A percentile compares a stretch with the other conserved stretches of the same genome.
Conservation (phyloP, 92 coral and sea anemone genomes). For the Palythoa caribaeorum region DNA sequence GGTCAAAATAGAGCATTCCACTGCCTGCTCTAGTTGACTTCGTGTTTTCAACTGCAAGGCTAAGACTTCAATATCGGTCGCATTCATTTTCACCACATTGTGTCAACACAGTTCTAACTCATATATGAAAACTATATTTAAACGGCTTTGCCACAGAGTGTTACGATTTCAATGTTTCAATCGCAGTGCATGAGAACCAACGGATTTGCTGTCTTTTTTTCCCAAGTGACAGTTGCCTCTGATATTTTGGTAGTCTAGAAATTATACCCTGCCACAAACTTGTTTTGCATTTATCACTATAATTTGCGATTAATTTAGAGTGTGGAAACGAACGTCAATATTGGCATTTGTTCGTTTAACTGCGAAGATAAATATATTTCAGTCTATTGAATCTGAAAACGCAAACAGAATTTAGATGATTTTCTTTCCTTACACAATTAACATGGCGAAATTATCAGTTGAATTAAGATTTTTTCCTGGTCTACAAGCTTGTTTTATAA, state of each 20-base stretch:
- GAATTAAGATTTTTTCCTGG: neutral
- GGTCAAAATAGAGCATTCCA: slow-evolving; percentile 35
- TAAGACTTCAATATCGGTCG: slow-evolving; percentile 5
- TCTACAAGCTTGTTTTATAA: too few species aligned
- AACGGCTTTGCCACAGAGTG: neutral
- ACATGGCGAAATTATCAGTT: neutral
- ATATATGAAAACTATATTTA: neutral
- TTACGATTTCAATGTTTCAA: neutral
- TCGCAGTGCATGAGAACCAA: neutral
- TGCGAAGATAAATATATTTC: neutral
- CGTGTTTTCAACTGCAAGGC: slow-evolving; percentile 46
- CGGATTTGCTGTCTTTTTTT: neutral
- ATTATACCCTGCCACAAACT: neutral
- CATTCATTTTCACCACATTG: neutral
- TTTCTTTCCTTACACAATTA: neutral
- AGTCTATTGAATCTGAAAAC: neutral
- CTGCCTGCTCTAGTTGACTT: neutral
- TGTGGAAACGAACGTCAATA: neutral
- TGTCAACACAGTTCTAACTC: neutral
- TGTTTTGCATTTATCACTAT: neutral
- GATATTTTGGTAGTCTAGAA: too few species aligned
- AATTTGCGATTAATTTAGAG: neutral
- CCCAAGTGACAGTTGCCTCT: too few species aligned
- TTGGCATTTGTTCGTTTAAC: neutral
- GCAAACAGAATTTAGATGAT: neutral